A percentile compares a stretch with the other conserved stretches of the same genome.
Conservation (phyloP, 2,113 vertebrate species). For the Castor canadensis region DNA sequence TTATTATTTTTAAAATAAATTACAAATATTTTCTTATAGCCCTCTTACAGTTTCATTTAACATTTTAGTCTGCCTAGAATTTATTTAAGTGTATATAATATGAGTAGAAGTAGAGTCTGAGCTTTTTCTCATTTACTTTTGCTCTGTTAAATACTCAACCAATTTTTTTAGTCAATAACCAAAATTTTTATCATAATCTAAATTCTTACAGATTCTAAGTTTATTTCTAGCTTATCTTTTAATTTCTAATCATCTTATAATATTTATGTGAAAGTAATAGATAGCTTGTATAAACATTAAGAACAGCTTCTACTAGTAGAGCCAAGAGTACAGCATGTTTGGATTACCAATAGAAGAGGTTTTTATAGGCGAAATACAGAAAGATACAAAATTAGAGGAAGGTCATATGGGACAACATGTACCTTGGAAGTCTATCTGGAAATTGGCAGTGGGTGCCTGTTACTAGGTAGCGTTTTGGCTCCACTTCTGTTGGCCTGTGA, state of each 20-base stretch:
- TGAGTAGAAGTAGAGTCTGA: neutral
- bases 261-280: neutral
- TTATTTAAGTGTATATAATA: neutral
- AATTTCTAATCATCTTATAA: neutral
- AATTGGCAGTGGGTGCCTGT: neutral
- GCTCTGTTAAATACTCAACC: neutral
- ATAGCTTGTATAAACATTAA: neutral
- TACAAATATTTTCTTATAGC: neutral
- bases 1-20: neutral
- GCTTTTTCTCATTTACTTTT: neutral
- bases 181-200: neutral
- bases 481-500: neutral
- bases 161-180: no score
- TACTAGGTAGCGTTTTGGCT: neutral
- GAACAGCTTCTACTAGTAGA: neutral
- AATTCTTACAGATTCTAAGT: neutral
- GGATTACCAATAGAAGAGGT: neutral
- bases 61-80: neutral
- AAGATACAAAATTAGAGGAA: neutral
- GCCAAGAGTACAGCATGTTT: neutral
- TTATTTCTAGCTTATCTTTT: neutral
- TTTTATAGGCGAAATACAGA: neutral
- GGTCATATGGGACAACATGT: neutral
- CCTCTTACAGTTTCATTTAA: neutral
- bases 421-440: neutral